Conservation (phyloP, 1,140 invertebrate genomes). For the Drosophila erecta region DNA sequence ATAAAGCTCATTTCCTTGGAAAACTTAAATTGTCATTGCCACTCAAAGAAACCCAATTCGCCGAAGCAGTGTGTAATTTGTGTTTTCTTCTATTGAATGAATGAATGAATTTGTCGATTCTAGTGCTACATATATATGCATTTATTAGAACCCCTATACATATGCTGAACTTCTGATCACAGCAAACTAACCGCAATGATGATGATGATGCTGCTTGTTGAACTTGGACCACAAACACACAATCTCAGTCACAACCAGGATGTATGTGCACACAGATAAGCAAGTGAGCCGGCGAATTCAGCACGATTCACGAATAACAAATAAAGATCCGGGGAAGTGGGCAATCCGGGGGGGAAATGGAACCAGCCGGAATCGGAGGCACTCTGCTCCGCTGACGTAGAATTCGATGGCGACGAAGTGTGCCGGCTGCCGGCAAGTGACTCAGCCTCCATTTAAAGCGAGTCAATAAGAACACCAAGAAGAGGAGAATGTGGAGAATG, state of each 20-base stretch:
- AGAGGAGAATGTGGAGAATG: conserved; percentile 3
- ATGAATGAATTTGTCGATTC: conserved; percentile 27
- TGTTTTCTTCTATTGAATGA: conserved; percentile 8
- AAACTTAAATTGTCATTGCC: conserved; percentile 45
- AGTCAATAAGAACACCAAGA: conserved; percentile 23
- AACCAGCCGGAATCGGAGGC: conserved; percentile 12
- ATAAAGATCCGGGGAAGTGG: conserved; percentile 2
- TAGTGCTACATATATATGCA: background rate
- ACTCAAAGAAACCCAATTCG: conserved; percentile 7
- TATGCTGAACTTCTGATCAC: background rate
- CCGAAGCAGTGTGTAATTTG: conserved; percentile 22
- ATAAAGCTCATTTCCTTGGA: conserved; percentile 40
- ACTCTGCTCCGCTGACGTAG: conserved; percentile 38
- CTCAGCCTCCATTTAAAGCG: conserved; percentile 42
- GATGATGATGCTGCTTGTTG: conserved; percentile 14
- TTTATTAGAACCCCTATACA: background rate
- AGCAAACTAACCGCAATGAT: conserved; percentile 19
- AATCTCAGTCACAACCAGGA: conserved; percentile 31
- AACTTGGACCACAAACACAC: conserved; percentile 26
- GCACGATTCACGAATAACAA: background rate
- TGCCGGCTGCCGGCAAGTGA: conserved; percentile 50
- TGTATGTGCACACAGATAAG: conserved; percentile 24
- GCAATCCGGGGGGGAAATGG: background rate
- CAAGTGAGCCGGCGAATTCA: background rate
- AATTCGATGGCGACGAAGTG: conserved; percentile 38